Evolutionary conservation across 1,140 invertebrate genomes (phyloP).

Genomic region (Rhopalosiphum maidis): DNA sequence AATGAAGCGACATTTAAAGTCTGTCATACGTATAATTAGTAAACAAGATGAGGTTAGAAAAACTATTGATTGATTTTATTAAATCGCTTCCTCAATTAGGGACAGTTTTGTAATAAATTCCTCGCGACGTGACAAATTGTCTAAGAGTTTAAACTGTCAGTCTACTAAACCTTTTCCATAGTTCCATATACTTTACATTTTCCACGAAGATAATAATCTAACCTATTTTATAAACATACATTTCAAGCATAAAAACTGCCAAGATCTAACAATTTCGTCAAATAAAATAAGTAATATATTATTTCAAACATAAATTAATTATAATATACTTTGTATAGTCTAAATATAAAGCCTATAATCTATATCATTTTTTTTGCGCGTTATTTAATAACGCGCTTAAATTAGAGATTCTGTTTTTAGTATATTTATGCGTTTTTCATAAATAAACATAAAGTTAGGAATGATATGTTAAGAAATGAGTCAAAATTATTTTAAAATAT

Average conservation of each 20-base stretch:
- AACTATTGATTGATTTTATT: conserved; percentile 10
- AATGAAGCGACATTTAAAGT: not conserved
- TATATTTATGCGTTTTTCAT: not conserved
- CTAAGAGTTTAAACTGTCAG: not conserved
- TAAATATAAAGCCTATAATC: not conserved
- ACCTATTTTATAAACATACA: not conserved
- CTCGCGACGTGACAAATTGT: not conserved
- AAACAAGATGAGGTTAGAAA: not conserved
- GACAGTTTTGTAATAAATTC: not conserved
- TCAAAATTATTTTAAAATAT: not conserved
- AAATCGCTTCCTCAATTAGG: not conserved
- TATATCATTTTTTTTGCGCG: not conserved
- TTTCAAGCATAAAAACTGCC: not conserved
- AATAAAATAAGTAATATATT: not conserved
- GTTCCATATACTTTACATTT: not conserved
- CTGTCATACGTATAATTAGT: not conserved
- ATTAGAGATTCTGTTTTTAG: not conserved
- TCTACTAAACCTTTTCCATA: not conserved
- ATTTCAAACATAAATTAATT: not conserved
- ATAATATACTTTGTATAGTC: not conserved
- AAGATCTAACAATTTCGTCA: not conserved
- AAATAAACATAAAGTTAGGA: not conserved
- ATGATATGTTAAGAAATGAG: not conserved
- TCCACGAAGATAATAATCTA: not conserved
- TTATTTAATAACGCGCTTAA: not conserved